A percentile compares a stretch with the other conserved stretches of the same genome.
Evolutionary conservation across 2,113 vertebrate genomes (phyloP).

Genomic region (Vidua macroura): DNA sequence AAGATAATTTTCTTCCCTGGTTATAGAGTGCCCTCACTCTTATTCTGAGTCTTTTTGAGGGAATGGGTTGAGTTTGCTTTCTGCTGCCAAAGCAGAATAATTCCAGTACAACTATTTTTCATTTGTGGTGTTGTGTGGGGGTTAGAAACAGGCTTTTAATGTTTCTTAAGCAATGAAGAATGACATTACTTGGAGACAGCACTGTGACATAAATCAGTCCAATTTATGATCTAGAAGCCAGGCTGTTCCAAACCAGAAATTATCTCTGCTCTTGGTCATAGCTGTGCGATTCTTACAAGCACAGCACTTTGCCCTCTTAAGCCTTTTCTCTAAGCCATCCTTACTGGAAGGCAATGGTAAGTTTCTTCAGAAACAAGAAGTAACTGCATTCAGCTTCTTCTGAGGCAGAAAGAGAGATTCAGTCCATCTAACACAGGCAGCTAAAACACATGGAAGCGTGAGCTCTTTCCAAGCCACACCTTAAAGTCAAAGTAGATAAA

Average conservation of each 20-base stretch:
- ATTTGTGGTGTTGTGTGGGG: neutral
- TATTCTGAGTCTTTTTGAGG: rapidly evolving
- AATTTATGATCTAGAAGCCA: neutral
- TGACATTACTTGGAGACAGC: neutral
- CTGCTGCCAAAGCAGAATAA: neutral
- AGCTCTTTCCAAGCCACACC: neutral
- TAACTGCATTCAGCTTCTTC: neutral
- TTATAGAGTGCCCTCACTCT: neutral
- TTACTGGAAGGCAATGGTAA: neutral
- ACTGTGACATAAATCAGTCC: neutral
- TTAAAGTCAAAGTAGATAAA: neutral
- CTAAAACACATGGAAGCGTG: neutral
- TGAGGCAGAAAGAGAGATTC: neutral
- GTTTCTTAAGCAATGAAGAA: neutral
- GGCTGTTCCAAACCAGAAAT: neutral
- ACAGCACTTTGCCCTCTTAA: neutral
- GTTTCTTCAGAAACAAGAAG: neutral
- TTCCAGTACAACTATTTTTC: neutral
- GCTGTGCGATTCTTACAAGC: neutral
- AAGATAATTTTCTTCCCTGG: neutral
- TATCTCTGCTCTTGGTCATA: neutral
- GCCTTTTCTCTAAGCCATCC: neutral
- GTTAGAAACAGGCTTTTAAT: neutral
- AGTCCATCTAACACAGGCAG: neutral
- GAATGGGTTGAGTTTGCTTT: neutral